A percentile compares a stretch with the other conserved stretches of the same genome.
Evolutionary conservation across 1,140 invertebrate species (phyloP).

Genomic region (Temnothorax nylanderi): DNA sequence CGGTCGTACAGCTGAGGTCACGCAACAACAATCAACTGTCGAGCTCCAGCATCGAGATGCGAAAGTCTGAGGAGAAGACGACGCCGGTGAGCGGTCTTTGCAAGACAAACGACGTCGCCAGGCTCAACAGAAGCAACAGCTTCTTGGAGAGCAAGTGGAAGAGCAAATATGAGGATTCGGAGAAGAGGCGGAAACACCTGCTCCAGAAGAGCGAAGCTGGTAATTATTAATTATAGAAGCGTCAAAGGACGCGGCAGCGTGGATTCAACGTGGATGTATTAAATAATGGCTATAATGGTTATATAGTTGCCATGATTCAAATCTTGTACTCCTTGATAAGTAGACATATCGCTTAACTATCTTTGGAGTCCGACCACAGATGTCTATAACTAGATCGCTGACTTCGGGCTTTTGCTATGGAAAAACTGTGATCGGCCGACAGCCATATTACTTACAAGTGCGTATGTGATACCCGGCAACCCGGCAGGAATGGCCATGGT

Average conservation of each 20-base stretch:
- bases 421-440: too few species aligned
- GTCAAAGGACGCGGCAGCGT: neutral
- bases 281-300: neutral
- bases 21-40: slow-evolving; percentile 64
- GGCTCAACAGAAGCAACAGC: slow-evolving; percentile 78
- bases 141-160: slow-evolving; percentile 86
- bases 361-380: too few species aligned
- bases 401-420: too few species aligned
- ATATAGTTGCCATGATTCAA: neutral
- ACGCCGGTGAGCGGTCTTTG: neutral
- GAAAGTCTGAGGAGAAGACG: slow-evolving; percentile 50
- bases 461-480: too few species aligned
- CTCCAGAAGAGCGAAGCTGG: slow-evolving; percentile 89
- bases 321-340: neutral
- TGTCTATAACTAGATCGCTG: too few species aligned
- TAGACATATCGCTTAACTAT: too few species aligned
- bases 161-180: slow-evolving; percentile 89
- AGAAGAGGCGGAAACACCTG: slow-evolving; percentile 88
- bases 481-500: too few species aligned
- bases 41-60: slow-evolving; percentile 64
- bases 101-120: slow-evolving; percentile 53
- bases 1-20: slow-evolving; percentile 62
- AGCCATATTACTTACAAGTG: too few species aligned
- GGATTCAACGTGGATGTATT: neutral
- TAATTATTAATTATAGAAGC: slow-evolving; percentile 80